phyloP scores from a whole-genome alignment of 2,113 vertebrate species.

The Lycaon pictus region DNA sequence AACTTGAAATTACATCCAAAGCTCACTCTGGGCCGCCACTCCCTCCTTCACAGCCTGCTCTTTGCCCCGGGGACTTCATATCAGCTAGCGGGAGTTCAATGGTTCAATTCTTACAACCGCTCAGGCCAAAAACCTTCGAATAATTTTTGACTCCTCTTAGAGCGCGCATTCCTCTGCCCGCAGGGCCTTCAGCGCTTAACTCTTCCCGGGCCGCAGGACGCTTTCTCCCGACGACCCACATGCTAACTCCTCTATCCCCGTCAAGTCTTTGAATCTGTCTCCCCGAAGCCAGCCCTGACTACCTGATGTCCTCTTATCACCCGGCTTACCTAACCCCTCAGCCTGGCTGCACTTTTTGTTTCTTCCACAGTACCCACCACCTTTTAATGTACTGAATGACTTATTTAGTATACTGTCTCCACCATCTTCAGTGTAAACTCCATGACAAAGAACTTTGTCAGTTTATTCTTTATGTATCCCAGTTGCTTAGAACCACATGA shows the following conservation, averaged over 20 bases:
- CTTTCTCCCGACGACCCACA: not conserved
- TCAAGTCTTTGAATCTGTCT: conserved; percentile 14
- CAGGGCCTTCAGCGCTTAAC: not conserved
- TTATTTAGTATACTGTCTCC: not conserved
- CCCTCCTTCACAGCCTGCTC: not conserved
- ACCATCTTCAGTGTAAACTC: not conserved
- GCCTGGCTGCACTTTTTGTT: not conserved
- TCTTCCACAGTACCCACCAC: not conserved
- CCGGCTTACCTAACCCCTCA: not conserved
- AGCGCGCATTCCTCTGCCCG: not conserved
- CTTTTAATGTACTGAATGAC: not conserved
- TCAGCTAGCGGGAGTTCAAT: not conserved
- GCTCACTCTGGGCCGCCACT: not conserved
- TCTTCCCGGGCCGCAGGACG: not conserved
- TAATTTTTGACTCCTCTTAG: not conserved
- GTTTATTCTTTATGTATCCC: not conserved
- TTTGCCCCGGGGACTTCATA: not conserved
- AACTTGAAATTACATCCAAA: not conserved
- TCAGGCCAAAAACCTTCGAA: not conserved
- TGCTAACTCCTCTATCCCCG: not conserved
- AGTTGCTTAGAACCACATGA: not conserved
- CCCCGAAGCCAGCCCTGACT: not conserved
- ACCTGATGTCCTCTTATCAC: no score
- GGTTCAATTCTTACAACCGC: not conserved
- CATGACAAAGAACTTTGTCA: not conserved